These are phyloP conservation scores for Pardosa pseudoannulata DNA, from an alignment of 2,888 invertebrate genomes.

Conservation along the genomic window DNA sequence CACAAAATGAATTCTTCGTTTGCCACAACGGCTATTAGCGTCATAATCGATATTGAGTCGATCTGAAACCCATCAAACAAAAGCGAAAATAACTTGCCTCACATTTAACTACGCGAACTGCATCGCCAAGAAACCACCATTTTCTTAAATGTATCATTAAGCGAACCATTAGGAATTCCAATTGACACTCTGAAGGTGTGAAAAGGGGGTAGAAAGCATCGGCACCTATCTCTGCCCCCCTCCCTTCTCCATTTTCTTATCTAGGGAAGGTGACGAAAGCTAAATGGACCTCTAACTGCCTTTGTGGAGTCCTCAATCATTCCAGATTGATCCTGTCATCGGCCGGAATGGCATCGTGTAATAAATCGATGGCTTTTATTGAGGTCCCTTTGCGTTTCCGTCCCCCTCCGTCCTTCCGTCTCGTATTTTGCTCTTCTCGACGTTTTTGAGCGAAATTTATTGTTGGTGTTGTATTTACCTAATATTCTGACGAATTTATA, in stretches of 20 bases:
- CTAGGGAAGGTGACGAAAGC: slow-evolving; percentile 49
- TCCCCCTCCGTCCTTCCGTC: no score
- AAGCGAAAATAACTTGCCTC: background rate
- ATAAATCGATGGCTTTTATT: slow-evolving; percentile 1
- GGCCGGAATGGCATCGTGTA: background rate
- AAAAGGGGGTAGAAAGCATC: slow-evolving; percentile 17
- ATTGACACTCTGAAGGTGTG: slow-evolving; percentile 68
- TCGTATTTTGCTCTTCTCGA: no score
- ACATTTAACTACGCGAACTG: slow-evolving; percentile 20
- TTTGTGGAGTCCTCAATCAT: slow-evolving; percentile 52
- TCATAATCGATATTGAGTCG: background rate
- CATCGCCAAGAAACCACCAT: slow-evolving; percentile 42
- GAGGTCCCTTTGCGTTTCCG: background rate
- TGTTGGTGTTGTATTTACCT: no score
- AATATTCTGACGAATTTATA: no score
- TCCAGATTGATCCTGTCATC: slow-evolving; percentile 56
- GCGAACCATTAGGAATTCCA: slow-evolving; percentile 52
- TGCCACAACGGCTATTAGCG: background rate
- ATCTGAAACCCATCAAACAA: background rate
- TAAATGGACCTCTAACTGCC: slow-evolving; percentile 62
- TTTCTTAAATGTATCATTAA: slow-evolving; percentile 57
- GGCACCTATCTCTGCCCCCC: background rate
- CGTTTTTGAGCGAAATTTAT: no score
- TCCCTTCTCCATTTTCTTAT: slow-evolving; percentile 14
- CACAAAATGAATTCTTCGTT: no score